Evolutionary conservation across 2,888 invertebrate species (phyloP).

Genomic region (Empis livida): DNA sequence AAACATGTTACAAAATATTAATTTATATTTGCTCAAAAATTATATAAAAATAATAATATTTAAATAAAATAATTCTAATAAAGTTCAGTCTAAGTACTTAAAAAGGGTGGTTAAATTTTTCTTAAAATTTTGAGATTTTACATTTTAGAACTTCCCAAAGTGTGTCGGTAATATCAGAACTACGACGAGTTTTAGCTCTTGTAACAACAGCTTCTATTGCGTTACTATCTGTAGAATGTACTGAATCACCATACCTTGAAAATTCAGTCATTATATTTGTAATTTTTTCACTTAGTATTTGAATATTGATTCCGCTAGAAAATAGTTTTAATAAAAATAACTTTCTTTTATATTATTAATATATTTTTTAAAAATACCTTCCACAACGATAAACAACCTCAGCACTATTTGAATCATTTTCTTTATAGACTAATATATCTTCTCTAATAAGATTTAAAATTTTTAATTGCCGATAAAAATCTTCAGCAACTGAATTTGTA

Average conservation of each 20-base stretch:
- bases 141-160: conserved; percentile 32
- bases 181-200: conserved; percentile 20
- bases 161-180: conserved; percentile 30
- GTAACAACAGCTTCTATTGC: conserved; percentile 30
- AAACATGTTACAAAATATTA: too few species aligned
- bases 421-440: conserved; percentile 26
- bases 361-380: conserved; percentile 13
- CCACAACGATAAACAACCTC: conserved; percentile 28
- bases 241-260: conserved; percentile 18
- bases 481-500: conserved; percentile 20
- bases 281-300: conserved; percentile 24
- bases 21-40: too few species aligned
- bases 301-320: conserved; percentile 23
- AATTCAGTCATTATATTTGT: conserved; percentile 27
- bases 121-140: conserved; percentile 10
- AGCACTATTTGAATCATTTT: conserved; percentile 12
- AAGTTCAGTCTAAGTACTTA: too few species aligned
- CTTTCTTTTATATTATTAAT: too few species aligned
- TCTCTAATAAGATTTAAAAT: conserved; percentile 28
- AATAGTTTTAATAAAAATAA: background rate
- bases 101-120: too few species aligned
- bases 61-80: too few species aligned
- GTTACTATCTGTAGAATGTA: conserved; percentile 14
- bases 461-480: conserved; percentile 28
- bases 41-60: too few species aligned